These are phyloP conservation scores for Mirounga angustirostris DNA, from an alignment of 2,113 vertebrate species.

Conservation along the genomic window DNA sequence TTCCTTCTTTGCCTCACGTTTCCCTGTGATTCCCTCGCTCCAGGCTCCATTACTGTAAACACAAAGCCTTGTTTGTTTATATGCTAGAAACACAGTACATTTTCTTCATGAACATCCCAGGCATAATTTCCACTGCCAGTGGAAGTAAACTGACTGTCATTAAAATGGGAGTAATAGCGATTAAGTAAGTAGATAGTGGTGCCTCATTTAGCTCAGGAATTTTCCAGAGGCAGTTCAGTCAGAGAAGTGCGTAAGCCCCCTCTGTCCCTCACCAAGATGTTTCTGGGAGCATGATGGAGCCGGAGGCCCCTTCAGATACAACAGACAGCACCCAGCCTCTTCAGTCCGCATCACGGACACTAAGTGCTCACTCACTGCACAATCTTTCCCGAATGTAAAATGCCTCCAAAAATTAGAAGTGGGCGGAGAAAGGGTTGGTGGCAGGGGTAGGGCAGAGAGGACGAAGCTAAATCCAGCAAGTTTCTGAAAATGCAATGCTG, in stretches of 20 bases:
- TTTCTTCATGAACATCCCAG: background rate
- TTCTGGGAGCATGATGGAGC: background rate
- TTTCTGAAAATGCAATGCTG: background rate
- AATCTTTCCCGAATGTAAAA: background rate
- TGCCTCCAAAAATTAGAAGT: background rate
- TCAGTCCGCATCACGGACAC: too few species aligned
- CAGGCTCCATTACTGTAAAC: background rate
- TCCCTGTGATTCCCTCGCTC: accelerated
- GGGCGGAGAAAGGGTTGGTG: background rate
- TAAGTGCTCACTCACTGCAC: background rate
- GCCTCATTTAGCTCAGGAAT: background rate
- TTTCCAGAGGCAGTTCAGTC: background rate
- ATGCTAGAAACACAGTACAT: background rate
- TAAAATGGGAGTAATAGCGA: background rate
- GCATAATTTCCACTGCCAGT: background rate
- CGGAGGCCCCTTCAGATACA: background rate
- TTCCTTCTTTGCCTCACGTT: background rate
- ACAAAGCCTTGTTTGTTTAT: background rate
- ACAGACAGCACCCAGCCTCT: background rate
- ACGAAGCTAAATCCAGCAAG: background rate
- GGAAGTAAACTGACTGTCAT: background rate
- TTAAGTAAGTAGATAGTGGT: background rate
- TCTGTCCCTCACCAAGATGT: too few species aligned
- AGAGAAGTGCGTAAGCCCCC: background rate
- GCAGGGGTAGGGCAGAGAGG: background rate